Evolutionary conservation across 1,140 invertebrate genomes (phyloP).

Genomic region (Brachionus plicatilis): DNA sequence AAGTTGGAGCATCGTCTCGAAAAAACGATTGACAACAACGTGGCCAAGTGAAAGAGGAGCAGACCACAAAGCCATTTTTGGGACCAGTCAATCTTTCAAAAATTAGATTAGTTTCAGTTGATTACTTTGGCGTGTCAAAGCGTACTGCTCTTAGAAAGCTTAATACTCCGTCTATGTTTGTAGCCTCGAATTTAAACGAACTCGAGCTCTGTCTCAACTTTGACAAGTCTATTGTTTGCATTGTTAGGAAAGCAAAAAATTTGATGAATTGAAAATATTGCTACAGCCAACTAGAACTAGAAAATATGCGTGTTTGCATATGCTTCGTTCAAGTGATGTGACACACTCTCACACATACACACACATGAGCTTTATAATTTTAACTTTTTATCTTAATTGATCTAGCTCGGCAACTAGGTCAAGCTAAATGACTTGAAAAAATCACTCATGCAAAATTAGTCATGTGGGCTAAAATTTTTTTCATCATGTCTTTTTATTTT

Average conservation of each 20-base stretch:
- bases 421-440: neutral
- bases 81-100: conserved; percentile 30
- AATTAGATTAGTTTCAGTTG: neutral
- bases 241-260: neutral
- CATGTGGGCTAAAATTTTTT: neutral
- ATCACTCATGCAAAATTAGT: neutral
- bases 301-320: neutral
- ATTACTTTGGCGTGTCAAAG: neutral
- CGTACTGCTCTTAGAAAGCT: conserved; percentile 3
- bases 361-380: neutral
- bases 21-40: neutral
- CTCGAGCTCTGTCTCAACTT: neutral
- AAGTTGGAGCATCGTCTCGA: neutral
- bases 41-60: neutral
- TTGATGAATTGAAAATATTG: no score
- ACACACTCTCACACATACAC: neutral
- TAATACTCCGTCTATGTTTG: neutral
- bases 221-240: neutral
- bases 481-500: neutral
- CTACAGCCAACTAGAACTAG: neutral
- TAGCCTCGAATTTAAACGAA: neutral
- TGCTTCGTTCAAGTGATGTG: neutral
- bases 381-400: conserved; percentile 10
- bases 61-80: conserved; percentile 17
- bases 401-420: neutral